phyloP scores from a whole-genome alignment of 2,113 vertebrate genomes.

The Neogale vison region DNA sequence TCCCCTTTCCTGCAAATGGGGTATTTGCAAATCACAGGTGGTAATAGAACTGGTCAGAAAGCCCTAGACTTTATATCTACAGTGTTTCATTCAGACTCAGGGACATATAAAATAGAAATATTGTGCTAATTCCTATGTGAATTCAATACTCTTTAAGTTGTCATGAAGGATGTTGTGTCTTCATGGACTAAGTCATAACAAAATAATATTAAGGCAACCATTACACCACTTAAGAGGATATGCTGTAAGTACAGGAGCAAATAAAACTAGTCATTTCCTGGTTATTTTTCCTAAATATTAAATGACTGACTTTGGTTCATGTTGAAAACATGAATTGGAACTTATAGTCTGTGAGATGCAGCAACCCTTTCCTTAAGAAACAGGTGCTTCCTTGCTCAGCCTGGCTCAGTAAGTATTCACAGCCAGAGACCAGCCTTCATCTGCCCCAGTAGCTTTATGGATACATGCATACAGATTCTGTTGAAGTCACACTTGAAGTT shows the following conservation, averaged over 20 bases:
- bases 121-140: constrained; percentile 62
- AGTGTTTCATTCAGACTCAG: constrained; percentile 51
- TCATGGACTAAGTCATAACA: constrained; percentile 71
- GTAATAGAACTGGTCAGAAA: constrained; percentile 15
- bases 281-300: constrained; percentile 72
- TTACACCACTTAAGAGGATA: constrained; percentile 64
- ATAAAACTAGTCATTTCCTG: constrained; percentile 76
- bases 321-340: constrained; percentile 63
- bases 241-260: constrained; percentile 72
- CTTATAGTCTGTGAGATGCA: constrained; percentile 53
- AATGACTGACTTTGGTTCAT: constrained; percentile 60
- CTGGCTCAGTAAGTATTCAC: constrained; percentile 5
- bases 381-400: constrained; percentile 73
- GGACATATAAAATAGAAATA: constrained; percentile 52
- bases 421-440: constrained; percentile 57
- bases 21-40: constrained; percentile 43
- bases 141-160: constrained; percentile 61
- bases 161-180: constrained; percentile 61
- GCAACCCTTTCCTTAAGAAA: constrained; percentile 55
- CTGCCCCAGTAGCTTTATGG: constrained; percentile 28
- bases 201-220: constrained; percentile 72
- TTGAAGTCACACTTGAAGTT: background rate
- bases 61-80: constrained; percentile 30
- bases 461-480: background rate
- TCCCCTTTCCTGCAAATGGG: constrained; percentile 57